Evolutionary conservation across 2,113 vertebrate genomes (phyloP).

Genomic region (Ifrita kowaldi): DNA sequence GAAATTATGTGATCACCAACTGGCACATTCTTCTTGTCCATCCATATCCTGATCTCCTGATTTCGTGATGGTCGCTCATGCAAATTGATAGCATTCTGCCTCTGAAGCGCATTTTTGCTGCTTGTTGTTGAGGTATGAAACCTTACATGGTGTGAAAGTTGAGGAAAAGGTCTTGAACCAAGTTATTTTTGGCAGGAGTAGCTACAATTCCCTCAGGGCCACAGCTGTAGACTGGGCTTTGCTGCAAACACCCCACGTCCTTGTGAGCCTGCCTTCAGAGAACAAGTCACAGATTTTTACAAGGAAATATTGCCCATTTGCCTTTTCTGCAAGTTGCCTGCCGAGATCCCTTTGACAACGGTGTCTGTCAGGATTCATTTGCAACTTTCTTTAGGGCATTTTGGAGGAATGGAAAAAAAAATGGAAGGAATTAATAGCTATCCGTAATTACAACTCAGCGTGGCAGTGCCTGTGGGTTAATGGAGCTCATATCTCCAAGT

Average conservation of each 20-base stretch:
- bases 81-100: not conserved
- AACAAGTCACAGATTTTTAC: not conserved
- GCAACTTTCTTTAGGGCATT: not conserved
- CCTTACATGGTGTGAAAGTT: not conserved
- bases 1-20: not conserved
- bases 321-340: not conserved
- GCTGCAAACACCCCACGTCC: not conserved
- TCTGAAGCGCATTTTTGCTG: not conserved
- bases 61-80: not conserved
- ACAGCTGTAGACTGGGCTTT: not conserved
- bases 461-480: not conserved
- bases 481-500: not conserved
- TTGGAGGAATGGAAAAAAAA: not conserved
- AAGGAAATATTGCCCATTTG: not conserved
- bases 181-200: not conserved
- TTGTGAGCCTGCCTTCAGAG: rapidly evolving
- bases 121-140: not conserved
- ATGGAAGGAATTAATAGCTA: not conserved
- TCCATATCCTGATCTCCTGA: not conserved
- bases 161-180: not conserved
- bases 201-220: not conserved
- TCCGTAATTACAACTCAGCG: rapidly evolving
- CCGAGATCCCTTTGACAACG: not conserved
- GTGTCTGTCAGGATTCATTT: not conserved
- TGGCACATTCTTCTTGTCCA: not conserved